Conservation (phyloP, 2,888 invertebrate species). For the Antheraea assamensis region DNA sequence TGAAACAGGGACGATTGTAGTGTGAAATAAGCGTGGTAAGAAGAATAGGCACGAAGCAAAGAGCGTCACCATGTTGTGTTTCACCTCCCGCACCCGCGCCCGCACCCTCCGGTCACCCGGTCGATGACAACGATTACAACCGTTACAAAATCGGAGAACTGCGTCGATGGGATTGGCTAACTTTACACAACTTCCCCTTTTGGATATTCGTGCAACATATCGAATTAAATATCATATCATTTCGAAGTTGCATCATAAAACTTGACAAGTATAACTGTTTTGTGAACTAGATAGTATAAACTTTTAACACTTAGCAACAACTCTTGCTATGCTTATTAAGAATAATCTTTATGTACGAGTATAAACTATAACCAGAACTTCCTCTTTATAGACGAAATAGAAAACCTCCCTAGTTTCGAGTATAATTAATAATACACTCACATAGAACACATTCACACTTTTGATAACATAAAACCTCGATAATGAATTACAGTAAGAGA, state of each 20-base stretch:
- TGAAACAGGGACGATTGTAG: background rate
- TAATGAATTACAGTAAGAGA: background rate
- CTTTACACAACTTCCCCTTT: conserved; percentile 68
- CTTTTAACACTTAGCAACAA: background rate
- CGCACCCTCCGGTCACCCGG: conserved; percentile 27
- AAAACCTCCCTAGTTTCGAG: background rate
- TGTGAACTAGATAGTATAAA: background rate
- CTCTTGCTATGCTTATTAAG: too few species aligned
- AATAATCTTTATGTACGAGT: background rate
- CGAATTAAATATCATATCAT: conserved; percentile 24
- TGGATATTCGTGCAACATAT: conserved; percentile 57
- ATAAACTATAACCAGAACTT: background rate
- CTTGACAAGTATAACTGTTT: background rate
- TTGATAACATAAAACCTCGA: background rate
- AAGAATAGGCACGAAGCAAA: conserved; percentile 41
- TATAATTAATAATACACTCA: background rate
- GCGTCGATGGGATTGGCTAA: conserved; percentile 58
- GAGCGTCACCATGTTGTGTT: conserved; percentile 35
- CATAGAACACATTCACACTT: background rate
- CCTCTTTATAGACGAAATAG: background rate
- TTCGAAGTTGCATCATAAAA: conserved; percentile 11
- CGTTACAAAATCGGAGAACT: conserved; percentile 68
- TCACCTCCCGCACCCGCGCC: background rate
- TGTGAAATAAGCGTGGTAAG: background rate
- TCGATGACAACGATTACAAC: conserved; percentile 39